phyloP scores from a whole-genome alignment of 1,140 invertebrate species.

The Dolichoris vasculosae region DNA sequence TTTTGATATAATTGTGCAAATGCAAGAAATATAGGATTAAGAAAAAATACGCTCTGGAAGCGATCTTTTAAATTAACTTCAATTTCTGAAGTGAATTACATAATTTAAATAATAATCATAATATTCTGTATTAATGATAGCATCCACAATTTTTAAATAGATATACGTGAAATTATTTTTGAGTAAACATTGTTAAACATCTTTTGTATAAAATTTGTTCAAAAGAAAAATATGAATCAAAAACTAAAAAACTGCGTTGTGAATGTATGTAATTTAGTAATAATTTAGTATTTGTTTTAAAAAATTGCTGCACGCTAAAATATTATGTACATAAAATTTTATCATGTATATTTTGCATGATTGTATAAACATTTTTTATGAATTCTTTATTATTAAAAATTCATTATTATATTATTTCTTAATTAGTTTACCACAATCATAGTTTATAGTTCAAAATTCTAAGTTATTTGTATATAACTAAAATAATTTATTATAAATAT shows the following conservation, averaged over 20 bases:
- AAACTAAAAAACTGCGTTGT: background rate
- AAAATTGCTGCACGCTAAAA: slow-evolving; percentile 37
- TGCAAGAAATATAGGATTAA: slow-evolving; percentile 8
- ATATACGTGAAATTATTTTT: background rate
- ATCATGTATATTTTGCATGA: slow-evolving; percentile 33
- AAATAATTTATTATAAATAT: no score
- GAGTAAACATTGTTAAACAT: background rate
- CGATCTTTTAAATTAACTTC: slow-evolving; percentile 27
- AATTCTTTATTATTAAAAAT: slow-evolving; percentile 36
- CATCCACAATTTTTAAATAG: background rate
- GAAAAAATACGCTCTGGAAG: slow-evolving; percentile 41
- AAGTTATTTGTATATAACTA: background rate
- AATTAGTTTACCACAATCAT: background rate
- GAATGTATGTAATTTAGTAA: no score
- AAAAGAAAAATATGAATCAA: background rate
- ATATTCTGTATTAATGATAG: slow-evolving; percentile 39
- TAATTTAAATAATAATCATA: background rate
- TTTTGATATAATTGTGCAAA: slow-evolving; percentile 38
- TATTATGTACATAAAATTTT: slow-evolving; percentile 50
- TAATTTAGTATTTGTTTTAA: slow-evolving; percentile 28
- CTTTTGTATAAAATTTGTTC: background rate
- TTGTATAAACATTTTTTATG: slow-evolving; percentile 22
- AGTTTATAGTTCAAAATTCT: no score
- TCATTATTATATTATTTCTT: background rate
- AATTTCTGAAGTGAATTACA: slow-evolving; percentile 10